Evolutionary conservation across 2,797 vertebrate genomes (phyloP).

Genomic region (Emys orbicularis): DNA sequence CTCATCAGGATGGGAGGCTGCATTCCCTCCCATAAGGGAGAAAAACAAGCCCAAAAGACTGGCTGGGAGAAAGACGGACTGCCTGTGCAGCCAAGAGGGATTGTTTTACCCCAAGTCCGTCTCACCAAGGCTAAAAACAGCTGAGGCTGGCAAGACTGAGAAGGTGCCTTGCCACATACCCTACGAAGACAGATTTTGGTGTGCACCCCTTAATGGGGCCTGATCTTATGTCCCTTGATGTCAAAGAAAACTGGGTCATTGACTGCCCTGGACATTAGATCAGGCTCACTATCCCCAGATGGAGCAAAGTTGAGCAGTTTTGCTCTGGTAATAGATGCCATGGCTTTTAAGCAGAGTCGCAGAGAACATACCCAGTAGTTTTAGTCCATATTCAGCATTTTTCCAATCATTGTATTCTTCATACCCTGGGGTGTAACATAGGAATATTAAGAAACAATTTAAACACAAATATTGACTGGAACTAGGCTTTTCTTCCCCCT

Average conservation of each 20-base stretch:
- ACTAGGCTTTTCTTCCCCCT: background rate
- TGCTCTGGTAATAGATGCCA: background rate
- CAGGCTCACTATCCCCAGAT: background rate
- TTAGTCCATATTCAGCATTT: background rate
- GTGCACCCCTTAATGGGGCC: background rate
- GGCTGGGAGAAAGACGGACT: no score
- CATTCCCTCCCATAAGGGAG: no score
- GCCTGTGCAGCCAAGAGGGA: no score
- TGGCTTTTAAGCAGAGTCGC: accelerated
- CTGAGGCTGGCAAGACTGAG: no score
- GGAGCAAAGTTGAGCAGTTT: background rate
- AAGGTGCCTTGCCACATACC: background rate
- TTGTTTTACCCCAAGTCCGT: no score
- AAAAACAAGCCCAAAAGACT: no score
- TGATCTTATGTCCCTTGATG: background rate
- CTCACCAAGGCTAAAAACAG: no score
- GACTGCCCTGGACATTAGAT: background rate
- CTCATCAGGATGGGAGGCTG: no score
- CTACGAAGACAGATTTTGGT: background rate
- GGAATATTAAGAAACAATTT: background rate
- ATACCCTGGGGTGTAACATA: background rate
- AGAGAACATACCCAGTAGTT: background rate
- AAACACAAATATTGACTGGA: background rate
- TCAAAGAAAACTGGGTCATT: background rate
- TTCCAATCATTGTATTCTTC: background rate